Conservation (phyloP, 1,140 invertebrate genomes). For the Plutomurus gul region DNA sequence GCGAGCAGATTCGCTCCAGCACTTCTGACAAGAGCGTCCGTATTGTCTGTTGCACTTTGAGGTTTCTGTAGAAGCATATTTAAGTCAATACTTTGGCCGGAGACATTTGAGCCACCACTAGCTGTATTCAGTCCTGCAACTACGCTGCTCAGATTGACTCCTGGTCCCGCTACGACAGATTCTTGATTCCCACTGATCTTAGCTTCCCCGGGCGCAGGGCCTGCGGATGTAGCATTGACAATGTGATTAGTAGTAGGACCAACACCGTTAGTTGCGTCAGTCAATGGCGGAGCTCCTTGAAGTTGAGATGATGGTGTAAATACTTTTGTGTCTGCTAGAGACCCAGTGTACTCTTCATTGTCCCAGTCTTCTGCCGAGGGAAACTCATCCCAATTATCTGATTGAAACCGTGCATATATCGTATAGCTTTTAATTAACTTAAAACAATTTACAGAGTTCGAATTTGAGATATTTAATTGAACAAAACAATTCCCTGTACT, state of each 20-base stretch:
- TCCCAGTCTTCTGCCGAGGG: constrained; percentile 82
- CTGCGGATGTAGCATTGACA: constrained; percentile 4
- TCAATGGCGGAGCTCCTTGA: constrained; percentile 54
- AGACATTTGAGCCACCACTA: constrained; percentile 32
- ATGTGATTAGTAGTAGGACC: constrained; percentile 43
- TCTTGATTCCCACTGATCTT: constrained; percentile 39
- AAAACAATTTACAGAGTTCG: not conserved
- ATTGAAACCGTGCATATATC: too few relatives aligned
- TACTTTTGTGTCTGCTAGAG: constrained; percentile 91
- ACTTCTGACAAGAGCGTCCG: constrained; percentile 24
- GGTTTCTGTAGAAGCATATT: constrained; percentile 44
- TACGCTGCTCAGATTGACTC: constrained; percentile 15
- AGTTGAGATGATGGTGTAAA: constrained; percentile 73
- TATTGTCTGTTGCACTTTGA: constrained; percentile 26
- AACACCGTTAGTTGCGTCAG: constrained; percentile 44
- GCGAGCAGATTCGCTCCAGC: constrained; percentile 52
- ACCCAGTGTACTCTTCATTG: constrained; percentile 91
- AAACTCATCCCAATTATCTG: constrained; percentile 53
- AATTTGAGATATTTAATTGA: not conserved
- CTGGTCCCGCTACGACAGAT: constrained; percentile 42
- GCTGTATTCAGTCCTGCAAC: constrained; percentile 30
- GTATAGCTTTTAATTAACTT: too few relatives aligned
- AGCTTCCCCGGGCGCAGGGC: not conserved
- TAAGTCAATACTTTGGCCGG: constrained; percentile 52
- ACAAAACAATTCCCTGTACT: not conserved